Conservation (phyloP, 2,113 vertebrate genomes). For the Mellivora capensis region DNA sequence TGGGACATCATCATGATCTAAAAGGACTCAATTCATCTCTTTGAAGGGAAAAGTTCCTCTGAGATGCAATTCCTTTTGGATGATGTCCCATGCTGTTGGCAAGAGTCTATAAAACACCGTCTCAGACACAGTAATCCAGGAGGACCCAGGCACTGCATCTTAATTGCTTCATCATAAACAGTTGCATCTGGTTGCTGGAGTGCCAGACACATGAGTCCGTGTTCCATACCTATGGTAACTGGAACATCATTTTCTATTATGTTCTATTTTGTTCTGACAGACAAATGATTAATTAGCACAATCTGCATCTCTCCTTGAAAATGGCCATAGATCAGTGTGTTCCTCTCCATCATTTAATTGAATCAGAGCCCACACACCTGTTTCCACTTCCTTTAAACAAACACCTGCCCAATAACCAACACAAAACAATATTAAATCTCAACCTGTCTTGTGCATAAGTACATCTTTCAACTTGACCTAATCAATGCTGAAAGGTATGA, state of each 20-base stretch:
- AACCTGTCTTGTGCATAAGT: constrained; percentile 66
- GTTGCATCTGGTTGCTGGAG: constrained; percentile 38
- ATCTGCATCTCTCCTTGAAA: constrained; percentile 80
- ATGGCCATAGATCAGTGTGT: constrained; percentile 70
- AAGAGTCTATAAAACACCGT: not conserved
- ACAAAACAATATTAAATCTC: constrained; percentile 71
- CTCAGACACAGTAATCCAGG: not conserved
- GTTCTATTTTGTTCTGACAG: constrained; percentile 75
- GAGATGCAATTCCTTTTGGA: constrained; percentile 50
- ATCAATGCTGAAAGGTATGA: constrained; percentile 70
- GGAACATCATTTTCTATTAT: constrained; percentile 76
- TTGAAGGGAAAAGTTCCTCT: constrained; percentile 29
- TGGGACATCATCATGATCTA: not conserved
- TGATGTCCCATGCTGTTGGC: constrained; percentile 8
- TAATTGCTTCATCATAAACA: constrained; percentile 54
- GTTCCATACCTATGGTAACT: constrained; percentile 61
- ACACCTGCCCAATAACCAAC: constrained; percentile 74
- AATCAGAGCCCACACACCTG: constrained; percentile 81
- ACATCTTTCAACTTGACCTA: constrained; percentile 68
- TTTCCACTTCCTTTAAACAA: constrained; percentile 82
- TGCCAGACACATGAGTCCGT: constrained; percentile 48
- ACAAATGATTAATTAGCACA: constrained; percentile 78
- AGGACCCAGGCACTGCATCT: constrained; percentile 29
- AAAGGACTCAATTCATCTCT: constrained; percentile 58
- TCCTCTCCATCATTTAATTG: constrained; percentile 77